A percentile compares a stretch with the other conserved stretches of the same genome.
These are phyloP conservation scores for Anastrepha ludens DNA, from an alignment of 1,140 invertebrate genomes.

Conservation along the genomic window DNA sequence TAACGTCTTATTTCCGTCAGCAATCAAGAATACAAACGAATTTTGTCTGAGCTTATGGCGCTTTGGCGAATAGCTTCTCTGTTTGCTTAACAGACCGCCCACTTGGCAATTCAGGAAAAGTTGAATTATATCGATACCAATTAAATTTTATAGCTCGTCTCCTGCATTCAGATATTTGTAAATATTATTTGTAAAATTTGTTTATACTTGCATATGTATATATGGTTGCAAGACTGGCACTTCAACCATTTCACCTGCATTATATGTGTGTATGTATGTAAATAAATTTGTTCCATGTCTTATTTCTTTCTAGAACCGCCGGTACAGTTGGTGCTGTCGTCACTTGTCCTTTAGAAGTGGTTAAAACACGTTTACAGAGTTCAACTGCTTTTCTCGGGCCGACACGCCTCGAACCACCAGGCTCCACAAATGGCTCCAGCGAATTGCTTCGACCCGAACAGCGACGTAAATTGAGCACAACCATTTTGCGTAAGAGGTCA, in stretches of 20 bases:
- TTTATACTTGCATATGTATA: not conserved
- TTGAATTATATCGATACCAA: not conserved
- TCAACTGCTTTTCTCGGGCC: slow-evolving; percentile 82
- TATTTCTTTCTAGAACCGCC: slow-evolving; percentile 82
- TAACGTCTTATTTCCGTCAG: not conserved
- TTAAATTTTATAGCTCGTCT: not conserved
- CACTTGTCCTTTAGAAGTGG: slow-evolving; percentile 98
- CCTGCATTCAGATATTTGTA: not conserved
- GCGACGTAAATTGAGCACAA: slow-evolving; percentile 74
- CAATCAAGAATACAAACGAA: not conserved
- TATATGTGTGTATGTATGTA: not conserved
- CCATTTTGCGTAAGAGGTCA: slow-evolving; percentile 74
- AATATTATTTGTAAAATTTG: not conserved
- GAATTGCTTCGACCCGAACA: slow-evolving; percentile 72
- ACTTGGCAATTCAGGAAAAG: not conserved
- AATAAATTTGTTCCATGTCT: not conserved
- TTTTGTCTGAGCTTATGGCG: not conserved
- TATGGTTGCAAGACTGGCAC: not conserved
- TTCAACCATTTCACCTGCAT: not conserved
- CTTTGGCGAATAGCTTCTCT: not conserved
- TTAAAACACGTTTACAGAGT: slow-evolving; percentile 98
- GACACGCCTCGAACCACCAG: slow-evolving; percentile 73
- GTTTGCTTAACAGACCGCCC: not conserved
- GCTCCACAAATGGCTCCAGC: slow-evolving; percentile 64
- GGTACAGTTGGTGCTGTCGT: slow-evolving; percentile 96